Conservation (phyloP, 2,113 vertebrate species). For the Apus apus region DNA sequence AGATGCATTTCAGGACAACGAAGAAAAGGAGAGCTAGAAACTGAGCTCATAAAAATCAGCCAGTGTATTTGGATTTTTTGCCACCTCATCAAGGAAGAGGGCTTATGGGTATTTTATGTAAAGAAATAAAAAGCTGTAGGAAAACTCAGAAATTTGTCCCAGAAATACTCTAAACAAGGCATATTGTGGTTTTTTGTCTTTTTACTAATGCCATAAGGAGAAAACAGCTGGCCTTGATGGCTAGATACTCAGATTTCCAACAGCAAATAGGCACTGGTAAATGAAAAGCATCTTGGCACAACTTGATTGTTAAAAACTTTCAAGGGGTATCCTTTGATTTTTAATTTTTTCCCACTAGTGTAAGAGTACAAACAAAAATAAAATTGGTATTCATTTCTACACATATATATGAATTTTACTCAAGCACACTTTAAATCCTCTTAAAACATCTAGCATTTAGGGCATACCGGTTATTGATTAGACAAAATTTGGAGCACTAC, state of each 20-base stretch:
- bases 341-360: background rate
- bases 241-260: background rate
- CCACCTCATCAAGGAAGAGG: background rate
- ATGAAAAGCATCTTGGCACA: conserved; percentile 10
- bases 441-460: background rate
- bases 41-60: background rate
- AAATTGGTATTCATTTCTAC: background rate
- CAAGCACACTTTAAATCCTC: background rate
- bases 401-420: background rate
- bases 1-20: background rate
- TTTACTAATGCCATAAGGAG: background rate
- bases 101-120: background rate
- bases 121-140: background rate
- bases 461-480: background rate
- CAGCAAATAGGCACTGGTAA: background rate
- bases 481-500: background rate
- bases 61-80: background rate
- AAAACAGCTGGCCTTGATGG: background rate
- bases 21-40: background rate
- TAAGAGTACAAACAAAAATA: background rate
- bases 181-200: background rate
- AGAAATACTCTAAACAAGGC: background rate
- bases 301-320: background rate
- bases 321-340: background rate
- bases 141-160: background rate